A percentile compares a stretch with the other conserved stretches of the same genome.
Conservation (phyloP, 2,113 vertebrate genomes). For the Butastur rufipennis region DNA sequence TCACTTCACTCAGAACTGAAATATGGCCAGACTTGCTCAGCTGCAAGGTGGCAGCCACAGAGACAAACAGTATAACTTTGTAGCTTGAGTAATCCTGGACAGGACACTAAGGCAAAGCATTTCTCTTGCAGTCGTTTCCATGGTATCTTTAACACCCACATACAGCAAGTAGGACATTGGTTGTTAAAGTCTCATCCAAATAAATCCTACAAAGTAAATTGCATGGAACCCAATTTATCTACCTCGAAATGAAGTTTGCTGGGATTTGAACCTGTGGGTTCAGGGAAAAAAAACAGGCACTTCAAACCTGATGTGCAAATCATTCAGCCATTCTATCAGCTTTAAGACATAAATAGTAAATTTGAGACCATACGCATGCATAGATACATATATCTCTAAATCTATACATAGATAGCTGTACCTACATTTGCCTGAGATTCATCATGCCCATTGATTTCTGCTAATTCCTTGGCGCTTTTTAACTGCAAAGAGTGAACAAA, state of each 20-base stretch:
- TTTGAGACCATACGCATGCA: not conserved
- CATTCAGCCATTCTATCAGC: not conserved
- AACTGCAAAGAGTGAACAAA: slow-evolving; percentile 69
- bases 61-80: not conserved
- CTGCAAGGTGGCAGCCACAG: not conserved
- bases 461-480: slow-evolving; percentile 79
- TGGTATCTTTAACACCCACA: slow-evolving; percentile 44
- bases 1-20: not conserved
- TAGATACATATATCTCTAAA: not conserved
- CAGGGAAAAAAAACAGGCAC: not conserved
- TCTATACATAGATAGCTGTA: slow-evolving; percentile 1
- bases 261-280: slow-evolving; percentile 24
- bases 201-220: slow-evolving; percentile 60
- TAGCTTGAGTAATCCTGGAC: slow-evolving; percentile 27
- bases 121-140: slow-evolving; percentile 32
- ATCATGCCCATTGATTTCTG: slow-evolving; percentile 77
- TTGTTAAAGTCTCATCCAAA: slow-evolving; percentile 51
- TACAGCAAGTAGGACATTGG: slow-evolving; percentile 23
- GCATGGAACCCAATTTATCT: slow-evolving; percentile 52
- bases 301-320: not conserved
- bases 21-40: not conserved
- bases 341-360: slow-evolving; percentile 8
- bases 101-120: slow-evolving; percentile 31
- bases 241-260: slow-evolving; percentile 45
- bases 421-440: slow-evolving; percentile 80